Conservation (phyloP, 2,888 invertebrate species). For the Lasius fuliginosus region DNA sequence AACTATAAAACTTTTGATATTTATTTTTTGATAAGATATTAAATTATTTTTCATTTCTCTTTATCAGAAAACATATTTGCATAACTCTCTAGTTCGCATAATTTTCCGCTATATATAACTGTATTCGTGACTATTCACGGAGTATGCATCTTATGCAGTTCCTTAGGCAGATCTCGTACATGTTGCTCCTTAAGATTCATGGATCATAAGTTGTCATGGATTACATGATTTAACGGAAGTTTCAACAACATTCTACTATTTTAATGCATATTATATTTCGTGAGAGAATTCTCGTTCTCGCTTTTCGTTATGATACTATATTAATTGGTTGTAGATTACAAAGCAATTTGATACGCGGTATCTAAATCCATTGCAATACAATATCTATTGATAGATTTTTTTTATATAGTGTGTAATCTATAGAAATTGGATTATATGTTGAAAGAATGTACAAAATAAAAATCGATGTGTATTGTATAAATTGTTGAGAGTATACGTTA, state of each 20-base stretch:
- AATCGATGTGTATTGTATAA: neutral
- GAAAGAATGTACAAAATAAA: constrained; percentile 7
- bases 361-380: constrained; percentile 20
- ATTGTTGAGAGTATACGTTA: neutral
- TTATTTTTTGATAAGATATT: constrained; percentile 5
- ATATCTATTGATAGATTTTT: constrained; percentile 28
- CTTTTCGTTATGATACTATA: constrained; percentile 30
- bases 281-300: constrained; percentile 23
- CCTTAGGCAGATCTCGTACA: neutral
- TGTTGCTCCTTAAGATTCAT: constrained; percentile 36
- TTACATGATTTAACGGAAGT: constrained; percentile 10
- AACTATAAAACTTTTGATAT: neutral
- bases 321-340: constrained; percentile 26
- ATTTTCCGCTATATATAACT: neutral
- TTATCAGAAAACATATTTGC: neutral
- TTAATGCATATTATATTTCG: neutral
- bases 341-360: constrained; percentile 4
- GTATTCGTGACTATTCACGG: constrained; percentile 27
- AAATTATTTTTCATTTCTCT: neutral
- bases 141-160: constrained; percentile 38
- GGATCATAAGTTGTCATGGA: constrained; percentile 45
- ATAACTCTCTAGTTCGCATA: neutral
- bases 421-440: neutral
- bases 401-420: neutral
- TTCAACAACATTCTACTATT: constrained; percentile 15